Evolutionary conservation across 2,888 invertebrate genomes (phyloP), one percentile per base, ranked within the genome.

Genomic region (Phortica magna): DNA sequence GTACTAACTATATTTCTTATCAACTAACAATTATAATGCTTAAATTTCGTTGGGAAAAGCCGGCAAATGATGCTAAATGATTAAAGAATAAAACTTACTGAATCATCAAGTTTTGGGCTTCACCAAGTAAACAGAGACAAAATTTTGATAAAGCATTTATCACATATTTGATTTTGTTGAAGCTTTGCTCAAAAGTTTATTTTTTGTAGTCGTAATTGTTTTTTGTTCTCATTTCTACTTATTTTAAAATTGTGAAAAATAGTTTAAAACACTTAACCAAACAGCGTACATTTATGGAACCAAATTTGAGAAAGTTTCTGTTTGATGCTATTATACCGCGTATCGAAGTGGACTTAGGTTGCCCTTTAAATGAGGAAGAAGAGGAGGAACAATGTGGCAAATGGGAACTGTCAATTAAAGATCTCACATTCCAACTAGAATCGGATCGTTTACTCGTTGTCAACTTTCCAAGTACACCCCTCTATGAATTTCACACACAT

Each of bases 291-390:
- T 48, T 71, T 31, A 83, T 83, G 83, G 78, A 78, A 17, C 61
- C 77, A 5, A 48, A 71, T 14, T 76, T 74, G 22, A 83, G 82
- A 31, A 70, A 42, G 1, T 86, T 83, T 59, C 19, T 14, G 0
- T 85, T 76, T 43, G 87, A 85, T 65, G 65, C 72, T 2, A 57
- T 85, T 17, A n/a, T 85, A 2, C 53, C 70, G 1, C 70, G 70
- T 31, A 7, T 71, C 2, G 70, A 71, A 1, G 67, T 41, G 73
- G 10, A 70, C 71, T 9, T 57, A 76, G 7, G 48, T 48, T 6
- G 19, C 73, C 48, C 74, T 0, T 42, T 67, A 9, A 42, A 67
- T 12, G 73, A 59, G 12, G 57, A 53, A 53, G 41, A 48, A 9
- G 53, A 31, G 0, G 67, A 70, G 9, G 41, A 39, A 0, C 65